These are phyloP conservation scores for Lateolabrax maculatus DNA, from an alignment of 2,797 vertebrate genomes.

Conservation along the genomic window DNA sequence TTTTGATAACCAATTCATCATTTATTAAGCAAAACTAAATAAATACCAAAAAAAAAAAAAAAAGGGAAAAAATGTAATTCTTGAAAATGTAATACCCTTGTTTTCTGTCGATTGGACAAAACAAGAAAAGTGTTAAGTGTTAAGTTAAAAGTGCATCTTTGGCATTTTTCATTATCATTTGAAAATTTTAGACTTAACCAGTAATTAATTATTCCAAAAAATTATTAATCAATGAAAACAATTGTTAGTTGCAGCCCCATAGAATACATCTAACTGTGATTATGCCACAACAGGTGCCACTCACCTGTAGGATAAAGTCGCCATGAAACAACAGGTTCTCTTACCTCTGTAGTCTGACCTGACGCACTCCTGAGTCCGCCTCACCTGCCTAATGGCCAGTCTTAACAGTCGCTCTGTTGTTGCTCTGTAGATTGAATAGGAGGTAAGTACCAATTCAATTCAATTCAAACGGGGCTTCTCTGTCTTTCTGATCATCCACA, in stretches of 20 bases:
- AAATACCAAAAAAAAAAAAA: neutral
- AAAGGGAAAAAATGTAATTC: no score
- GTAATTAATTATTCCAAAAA: neutral
- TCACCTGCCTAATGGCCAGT: slow-evolving; percentile 14
- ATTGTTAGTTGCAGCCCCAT: neutral
- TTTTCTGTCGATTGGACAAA: neutral
- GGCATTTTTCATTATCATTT: neutral
- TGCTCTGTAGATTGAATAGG: slow-evolving; percentile 47
- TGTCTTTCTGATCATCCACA: slow-evolving; percentile 65
- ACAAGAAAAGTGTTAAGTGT: no score
- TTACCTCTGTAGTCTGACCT: slow-evolving; percentile 12
- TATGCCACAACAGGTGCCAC: no score
- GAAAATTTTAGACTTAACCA: neutral
- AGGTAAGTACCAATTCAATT: slow-evolving; percentile 46
- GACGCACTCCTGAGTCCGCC: neutral
- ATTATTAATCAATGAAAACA: neutral
- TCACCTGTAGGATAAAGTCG: slow-evolving; percentile 31
- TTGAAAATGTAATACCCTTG: neutral
- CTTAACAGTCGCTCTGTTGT: slow-evolving; percentile 47
- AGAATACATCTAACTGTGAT: no score
- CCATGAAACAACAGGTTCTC: slow-evolving; percentile 12
- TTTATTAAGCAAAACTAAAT: neutral
- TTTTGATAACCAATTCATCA: no score
- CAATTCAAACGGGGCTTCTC: no score
- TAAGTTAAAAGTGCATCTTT: neutral